These are phyloP conservation scores for Noctua comes DNA, from an alignment of 2,888 invertebrate species.

Conservation along the genomic window DNA sequence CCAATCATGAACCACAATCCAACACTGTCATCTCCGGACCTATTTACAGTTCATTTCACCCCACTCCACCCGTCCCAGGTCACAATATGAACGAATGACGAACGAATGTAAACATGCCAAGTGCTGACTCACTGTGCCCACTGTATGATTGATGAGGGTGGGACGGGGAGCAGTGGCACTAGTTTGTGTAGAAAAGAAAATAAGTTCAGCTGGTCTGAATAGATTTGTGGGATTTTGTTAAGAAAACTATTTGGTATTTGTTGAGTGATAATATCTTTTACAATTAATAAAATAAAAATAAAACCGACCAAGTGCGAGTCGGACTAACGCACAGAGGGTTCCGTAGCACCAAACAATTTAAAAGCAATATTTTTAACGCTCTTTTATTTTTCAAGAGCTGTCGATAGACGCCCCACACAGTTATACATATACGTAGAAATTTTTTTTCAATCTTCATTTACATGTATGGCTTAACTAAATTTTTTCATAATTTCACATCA, in stretches of 20 bases:
- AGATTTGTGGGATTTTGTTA: neutral
- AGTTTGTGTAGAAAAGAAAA: conserved; percentile 36
- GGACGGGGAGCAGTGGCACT: conserved; percentile 20
- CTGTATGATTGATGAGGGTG: conserved; percentile 72
- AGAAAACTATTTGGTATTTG: neutral
- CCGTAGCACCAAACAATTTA: neutral
- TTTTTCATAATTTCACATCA: too few species aligned
- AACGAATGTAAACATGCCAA: conserved; percentile 69
- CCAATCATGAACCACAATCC: conserved; percentile 12
- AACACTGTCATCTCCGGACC: conserved; percentile 22
- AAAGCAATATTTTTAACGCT: too few species aligned
- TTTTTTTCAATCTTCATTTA: too few species aligned
- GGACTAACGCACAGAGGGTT: neutral
- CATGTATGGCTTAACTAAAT: too few species aligned
- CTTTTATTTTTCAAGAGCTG: too few species aligned
- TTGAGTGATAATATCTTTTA: neutral
- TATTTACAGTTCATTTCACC: conserved; percentile 34
- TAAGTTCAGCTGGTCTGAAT: conserved; percentile 3
- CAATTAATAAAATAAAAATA: neutral
- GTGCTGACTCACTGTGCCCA: conserved; percentile 71
- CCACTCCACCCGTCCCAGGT: conserved; percentile 44
- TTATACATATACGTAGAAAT: too few species aligned
- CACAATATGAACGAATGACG: conserved; percentile 69
- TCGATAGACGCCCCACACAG: too few species aligned
- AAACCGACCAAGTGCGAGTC: neutral